Conservation (phyloP, 2,888 invertebrate species). For the Tetrapedia diversipes region DNA sequence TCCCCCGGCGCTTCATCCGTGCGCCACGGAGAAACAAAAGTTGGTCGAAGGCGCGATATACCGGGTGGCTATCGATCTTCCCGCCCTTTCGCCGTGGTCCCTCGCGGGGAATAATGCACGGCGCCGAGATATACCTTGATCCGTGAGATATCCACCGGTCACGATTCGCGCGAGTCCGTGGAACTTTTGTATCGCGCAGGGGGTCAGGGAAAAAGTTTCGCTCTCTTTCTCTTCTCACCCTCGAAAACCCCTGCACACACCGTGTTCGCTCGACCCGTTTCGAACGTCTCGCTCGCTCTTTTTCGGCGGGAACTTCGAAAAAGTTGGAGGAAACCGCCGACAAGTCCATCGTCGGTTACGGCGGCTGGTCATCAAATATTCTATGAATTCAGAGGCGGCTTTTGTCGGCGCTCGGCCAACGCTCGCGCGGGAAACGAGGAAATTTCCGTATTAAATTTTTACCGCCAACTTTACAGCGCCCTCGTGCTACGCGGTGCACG, state of each 20-base stretch:
- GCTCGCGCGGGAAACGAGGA: slow-evolving; percentile 37
- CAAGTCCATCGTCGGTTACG: slow-evolving; percentile 62
- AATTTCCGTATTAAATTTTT: slow-evolving; percentile 69
- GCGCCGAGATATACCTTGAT: slow-evolving; percentile 73
- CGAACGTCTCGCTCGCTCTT: no score
- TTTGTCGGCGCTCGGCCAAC: slow-evolving; percentile 50
- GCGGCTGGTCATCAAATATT: slow-evolving; percentile 75
- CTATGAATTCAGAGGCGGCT: slow-evolving; percentile 76
- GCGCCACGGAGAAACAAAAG: slow-evolving; percentile 70
- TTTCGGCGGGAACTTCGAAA: slow-evolving; percentile 68
- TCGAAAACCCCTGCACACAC: no score
- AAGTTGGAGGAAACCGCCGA: slow-evolving; percentile 51
- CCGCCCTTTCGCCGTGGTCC: slow-evolving; percentile 68
- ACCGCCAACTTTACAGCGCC: slow-evolving; percentile 31
- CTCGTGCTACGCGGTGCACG: background rate
- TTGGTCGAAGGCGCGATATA: slow-evolving; percentile 62
- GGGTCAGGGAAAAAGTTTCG: slow-evolving; percentile 53
- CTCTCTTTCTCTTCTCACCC: background rate
- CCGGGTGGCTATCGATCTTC: slow-evolving; percentile 70
- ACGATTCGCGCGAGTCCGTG: slow-evolving; percentile 60
- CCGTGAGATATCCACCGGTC: slow-evolving; percentile 71
- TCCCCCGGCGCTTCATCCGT: slow-evolving; percentile 70
- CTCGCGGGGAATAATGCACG: slow-evolving; percentile 77
- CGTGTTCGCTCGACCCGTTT: no score
- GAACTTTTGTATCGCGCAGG: slow-evolving; percentile 71